phyloP scores from a whole-genome alignment of 2,113 vertebrate genomes.

The Chiloscyllium plagiosum region DNA sequence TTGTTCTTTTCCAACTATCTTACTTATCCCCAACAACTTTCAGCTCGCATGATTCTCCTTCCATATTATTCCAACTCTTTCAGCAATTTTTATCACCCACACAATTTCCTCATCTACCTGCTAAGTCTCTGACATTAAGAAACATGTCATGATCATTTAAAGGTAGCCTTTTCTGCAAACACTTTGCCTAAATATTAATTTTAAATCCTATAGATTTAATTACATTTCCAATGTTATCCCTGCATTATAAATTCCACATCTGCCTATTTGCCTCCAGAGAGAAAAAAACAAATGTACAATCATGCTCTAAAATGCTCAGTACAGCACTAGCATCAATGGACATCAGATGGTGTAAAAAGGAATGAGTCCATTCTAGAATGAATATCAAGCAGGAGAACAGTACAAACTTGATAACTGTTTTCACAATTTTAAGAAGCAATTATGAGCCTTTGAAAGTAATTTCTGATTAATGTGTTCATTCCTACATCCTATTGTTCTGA shows the following conservation, averaged over 20 bases:
- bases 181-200: background rate
- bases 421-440: no score
- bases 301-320: no score
- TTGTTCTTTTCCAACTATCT: background rate
- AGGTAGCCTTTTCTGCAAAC: background rate
- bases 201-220: background rate
- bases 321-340: no score
- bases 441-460: background rate
- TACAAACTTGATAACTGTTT: no score
- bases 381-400: no score
- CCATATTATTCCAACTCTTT: background rate
- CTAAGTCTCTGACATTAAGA: background rate
- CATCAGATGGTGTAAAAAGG: no score
- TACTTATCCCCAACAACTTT: background rate
- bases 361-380: no score
- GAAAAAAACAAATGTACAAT: no score
- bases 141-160: background rate
- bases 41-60: background rate
- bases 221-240: background rate
- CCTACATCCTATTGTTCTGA: background rate
- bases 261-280: background rate
- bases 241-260: background rate
- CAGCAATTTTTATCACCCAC: background rate
- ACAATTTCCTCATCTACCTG: background rate
- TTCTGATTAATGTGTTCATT: background rate